A percentile compares a stretch with the other conserved stretches of the same genome.
These are phyloP conservation scores for Danaus plexippus DNA, from an alignment of 1,140 invertebrate species.

Conservation along the genomic window DNA sequence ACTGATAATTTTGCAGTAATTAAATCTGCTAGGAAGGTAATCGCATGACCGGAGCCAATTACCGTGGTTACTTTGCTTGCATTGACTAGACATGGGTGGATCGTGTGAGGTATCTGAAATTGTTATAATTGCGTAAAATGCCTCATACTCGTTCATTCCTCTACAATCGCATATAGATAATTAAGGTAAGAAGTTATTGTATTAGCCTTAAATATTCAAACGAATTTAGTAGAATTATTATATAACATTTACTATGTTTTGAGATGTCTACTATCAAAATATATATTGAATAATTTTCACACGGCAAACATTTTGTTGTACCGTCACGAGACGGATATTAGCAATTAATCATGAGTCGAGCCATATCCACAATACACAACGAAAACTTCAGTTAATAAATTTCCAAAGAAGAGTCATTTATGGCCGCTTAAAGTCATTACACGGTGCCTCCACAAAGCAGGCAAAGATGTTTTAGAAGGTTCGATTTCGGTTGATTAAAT, in stretches of 20 bases:
- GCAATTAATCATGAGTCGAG: slow-evolving; percentile 47
- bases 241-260: background rate
- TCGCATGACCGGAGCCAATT: slow-evolving; percentile 72
- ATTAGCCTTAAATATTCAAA: background rate
- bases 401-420: slow-evolving; percentile 61
- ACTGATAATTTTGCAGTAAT: slow-evolving; percentile 71
- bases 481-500: slow-evolving; percentile 65
- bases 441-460: slow-evolving; percentile 52
- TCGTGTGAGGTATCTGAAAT: slow-evolving; percentile 60
- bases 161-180: too few species aligned
- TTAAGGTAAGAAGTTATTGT: too few species aligned
- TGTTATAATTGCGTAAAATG: slow-evolving; percentile 60
- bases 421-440: slow-evolving; percentile 63
- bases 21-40: slow-evolving; percentile 70
- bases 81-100: slow-evolving; percentile 54
- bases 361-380: slow-evolving; percentile 42
- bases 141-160: background rate
- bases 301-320: slow-evolving; percentile 6
- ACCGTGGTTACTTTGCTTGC: slow-evolving; percentile 23
- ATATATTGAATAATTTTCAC: too few species aligned
- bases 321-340: slow-evolving; percentile 26
- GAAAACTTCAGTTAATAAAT: slow-evolving; percentile 59
- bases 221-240: background rate
- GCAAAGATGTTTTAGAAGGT: slow-evolving; percentile 55
- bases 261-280: background rate